Base-by-base conservation (phyloP, 2,888 invertebrate genomes). In the Himalopsyche anomala region DNA sequence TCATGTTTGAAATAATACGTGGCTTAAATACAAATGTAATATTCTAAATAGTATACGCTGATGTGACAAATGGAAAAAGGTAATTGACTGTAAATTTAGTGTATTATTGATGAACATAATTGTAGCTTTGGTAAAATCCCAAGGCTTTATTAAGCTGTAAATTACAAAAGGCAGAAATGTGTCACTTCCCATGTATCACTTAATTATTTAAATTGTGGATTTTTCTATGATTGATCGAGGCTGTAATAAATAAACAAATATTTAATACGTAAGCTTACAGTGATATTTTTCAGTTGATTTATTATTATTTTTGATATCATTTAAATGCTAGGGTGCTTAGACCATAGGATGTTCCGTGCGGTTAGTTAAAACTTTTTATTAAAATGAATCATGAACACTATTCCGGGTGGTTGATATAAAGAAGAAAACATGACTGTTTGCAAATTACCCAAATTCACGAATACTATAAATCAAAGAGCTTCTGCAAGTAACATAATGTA, bases 91-190 rank as follows among this genome's bases (percentile, higher is more conserved):
- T 62, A 15, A 15, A 19, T 19, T 62, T 62, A 62, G 19, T 62
- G 62, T 62, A 19, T 62, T 62, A 62, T 62, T 62, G 28, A 62
- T 62, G 62, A 62, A 62, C 62, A 28, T 62, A 19, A 62, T 62
- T 62, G 19, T 62, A 19, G 19, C 62, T n/a, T 62, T 62, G 19
- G 28, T 6, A 11, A 11, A 62, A 62, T 19, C 19, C 19, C 62
- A 62, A 62, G 62, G 62, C 28, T 62, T 62, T 62, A 62, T 62
- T 62, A 28, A 62, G 62, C 19, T 19, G 62, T 62, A n/a, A 62
- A n/a, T 28, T n/a, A 62, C 28, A 62, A 19, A 19, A 62, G 62
- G 2, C 62, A 19, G 15, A 28, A 62, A 62, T 62, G 28, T 62
- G 62, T 62, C 62, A 62, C 28, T 62, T 62, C 28, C 19, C 28